These are phyloP conservation scores for Patella pellucida DNA, from an alignment of 2,888 invertebrate species.

Conservation along the genomic window DNA sequence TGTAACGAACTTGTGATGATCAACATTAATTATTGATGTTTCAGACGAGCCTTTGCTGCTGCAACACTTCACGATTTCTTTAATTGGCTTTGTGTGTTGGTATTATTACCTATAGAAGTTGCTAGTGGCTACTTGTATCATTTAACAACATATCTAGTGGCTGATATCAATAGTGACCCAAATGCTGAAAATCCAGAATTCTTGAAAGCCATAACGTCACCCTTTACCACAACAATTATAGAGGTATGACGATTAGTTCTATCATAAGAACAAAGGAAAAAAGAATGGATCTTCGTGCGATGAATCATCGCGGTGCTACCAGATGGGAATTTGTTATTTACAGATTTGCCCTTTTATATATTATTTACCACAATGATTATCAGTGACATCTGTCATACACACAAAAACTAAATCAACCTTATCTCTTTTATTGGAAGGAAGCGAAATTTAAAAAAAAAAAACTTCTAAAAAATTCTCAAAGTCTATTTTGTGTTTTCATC, in stretches of 20 bases:
- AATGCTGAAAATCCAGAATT: constrained; percentile 61
- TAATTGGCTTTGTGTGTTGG: constrained; percentile 74
- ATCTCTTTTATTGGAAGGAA: not conserved
- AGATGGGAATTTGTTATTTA: no score
- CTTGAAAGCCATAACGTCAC: constrained; percentile 72
- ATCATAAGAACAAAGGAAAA: no score
- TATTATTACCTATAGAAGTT: constrained; percentile 73
- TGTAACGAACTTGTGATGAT: not conserved
- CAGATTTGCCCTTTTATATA: not conserved
- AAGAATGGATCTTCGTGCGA: no score
- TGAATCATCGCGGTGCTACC: no score
- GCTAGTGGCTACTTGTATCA: constrained; percentile 52
- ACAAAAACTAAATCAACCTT: no score
- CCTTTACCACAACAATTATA: constrained; percentile 71
- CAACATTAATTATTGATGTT: not conserved
- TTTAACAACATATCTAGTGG: constrained; percentile 66
- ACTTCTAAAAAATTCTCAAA: no score
- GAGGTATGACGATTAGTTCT: constrained; percentile 31
- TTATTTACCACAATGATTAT: constrained; percentile 23
- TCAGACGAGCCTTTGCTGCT: constrained; percentile 62
- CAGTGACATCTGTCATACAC: constrained; percentile 21
- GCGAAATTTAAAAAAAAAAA: no score
- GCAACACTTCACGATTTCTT: constrained; percentile 75
- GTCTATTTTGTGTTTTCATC: no score
- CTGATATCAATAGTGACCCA: constrained; percentile 45